A percentile compares a stretch with the other conserved stretches of the same genome.
Conservation (phyloP, 2,113 vertebrate genomes). For the Sinocyclocheilus grahami region DNA sequence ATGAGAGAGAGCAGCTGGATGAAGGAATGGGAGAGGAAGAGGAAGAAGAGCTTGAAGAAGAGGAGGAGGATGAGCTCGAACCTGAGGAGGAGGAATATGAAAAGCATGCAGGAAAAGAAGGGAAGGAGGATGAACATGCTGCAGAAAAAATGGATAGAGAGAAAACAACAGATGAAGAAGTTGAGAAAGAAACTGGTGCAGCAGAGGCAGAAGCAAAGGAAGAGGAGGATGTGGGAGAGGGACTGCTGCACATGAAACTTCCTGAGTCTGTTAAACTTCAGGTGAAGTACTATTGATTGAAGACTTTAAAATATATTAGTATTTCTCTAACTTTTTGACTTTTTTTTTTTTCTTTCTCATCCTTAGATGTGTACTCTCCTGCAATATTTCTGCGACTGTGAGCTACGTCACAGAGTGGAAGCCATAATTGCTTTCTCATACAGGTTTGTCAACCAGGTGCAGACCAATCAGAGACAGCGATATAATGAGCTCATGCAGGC, state of each 20-base stretch:
- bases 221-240: conserved; percentile 78
- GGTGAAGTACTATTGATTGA: conserved; percentile 66
- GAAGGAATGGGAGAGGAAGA: conserved; percentile 69
- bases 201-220: conserved; percentile 66
- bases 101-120: conserved; percentile 67
- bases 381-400: conserved; percentile 94
- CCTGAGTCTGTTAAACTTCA: conserved; percentile 94
- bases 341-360: conserved; percentile 17
- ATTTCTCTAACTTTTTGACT: neutral
- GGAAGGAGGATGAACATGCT: conserved; percentile 62
- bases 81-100: conserved; percentile 55
- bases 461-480: conserved; percentile 85
- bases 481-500: conserved; percentile 87
- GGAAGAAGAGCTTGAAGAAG: conserved; percentile 70
- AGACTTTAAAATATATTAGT: neutral
- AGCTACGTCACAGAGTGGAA: conserved; percentile 92
- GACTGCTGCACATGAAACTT: conserved; percentile 93
- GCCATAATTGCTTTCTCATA: conserved; percentile 89
- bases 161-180: conserved; percentile 65
- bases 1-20: conserved; percentile 34
- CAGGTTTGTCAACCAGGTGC: conserved; percentile 83
- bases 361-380: conserved; percentile 90
- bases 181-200: conserved; percentile 62
- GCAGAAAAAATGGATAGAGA: conserved; percentile 61
- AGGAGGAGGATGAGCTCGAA: conserved; percentile 62